These are phyloP conservation scores for Tragelaphus oryx DNA, from an alignment of 2,797 vertebrate species.

Conservation along the genomic window DNA sequence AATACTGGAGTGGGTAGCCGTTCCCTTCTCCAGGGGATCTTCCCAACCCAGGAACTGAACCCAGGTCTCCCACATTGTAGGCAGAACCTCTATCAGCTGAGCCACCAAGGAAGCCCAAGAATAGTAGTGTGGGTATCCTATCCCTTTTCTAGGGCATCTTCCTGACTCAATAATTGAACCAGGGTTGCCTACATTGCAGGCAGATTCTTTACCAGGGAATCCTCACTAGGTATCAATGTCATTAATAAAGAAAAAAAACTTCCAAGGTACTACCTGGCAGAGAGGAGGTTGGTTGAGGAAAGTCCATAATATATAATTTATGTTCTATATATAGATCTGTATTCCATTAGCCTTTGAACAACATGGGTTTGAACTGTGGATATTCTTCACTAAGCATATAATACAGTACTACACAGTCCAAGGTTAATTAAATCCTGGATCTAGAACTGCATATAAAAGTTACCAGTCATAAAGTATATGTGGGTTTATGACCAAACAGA, in stretches of 20 bases:
- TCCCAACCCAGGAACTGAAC: background rate
- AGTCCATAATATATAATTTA: too few species aligned
- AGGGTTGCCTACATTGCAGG: too few species aligned
- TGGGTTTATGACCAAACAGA: background rate
- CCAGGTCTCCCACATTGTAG: background rate
- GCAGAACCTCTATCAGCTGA: background rate
- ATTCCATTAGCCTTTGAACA: background rate
- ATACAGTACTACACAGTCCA: background rate
- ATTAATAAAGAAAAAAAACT: background rate
- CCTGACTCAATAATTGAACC: rapidly evolving
- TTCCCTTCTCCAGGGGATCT: background rate
- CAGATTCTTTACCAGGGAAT: too few species aligned
- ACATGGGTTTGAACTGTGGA: background rate
- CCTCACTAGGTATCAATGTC: background rate
- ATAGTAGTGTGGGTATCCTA: background rate
- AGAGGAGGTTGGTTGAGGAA: background rate
- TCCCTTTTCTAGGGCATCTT: too few species aligned
- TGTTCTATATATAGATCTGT: background rate
- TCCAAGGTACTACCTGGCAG: background rate
- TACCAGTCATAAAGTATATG: rapidly evolving
- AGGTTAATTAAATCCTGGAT: background rate
- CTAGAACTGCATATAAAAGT: background rate
- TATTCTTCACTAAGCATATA: background rate
- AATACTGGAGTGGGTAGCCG: background rate
- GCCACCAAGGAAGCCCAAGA: background rate